Evolutionary conservation across 2,888 invertebrate genomes (phyloP).

Genomic region (Hypselothyrea guttata): DNA sequence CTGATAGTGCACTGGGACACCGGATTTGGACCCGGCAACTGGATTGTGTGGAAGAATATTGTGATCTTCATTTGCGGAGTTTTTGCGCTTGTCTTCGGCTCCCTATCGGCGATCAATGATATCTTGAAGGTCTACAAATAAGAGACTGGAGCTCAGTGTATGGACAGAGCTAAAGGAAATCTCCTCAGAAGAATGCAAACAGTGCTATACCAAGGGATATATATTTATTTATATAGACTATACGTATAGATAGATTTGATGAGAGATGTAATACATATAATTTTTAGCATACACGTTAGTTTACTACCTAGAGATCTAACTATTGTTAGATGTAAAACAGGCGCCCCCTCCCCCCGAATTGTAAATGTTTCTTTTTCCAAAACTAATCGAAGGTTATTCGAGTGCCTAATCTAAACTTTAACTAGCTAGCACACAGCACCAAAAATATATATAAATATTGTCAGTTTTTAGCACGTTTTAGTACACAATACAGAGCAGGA

Average conservation of each 20-base stretch:
- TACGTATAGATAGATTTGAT: slow-evolving; percentile 25
- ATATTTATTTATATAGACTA: slow-evolving; percentile 56
- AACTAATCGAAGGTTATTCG: slow-evolving; percentile 15
- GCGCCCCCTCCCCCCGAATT: slow-evolving; percentile 37
- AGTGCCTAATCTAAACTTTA: slow-evolving; percentile 51
- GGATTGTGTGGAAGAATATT: slow-evolving; percentile 90
- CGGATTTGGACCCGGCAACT: slow-evolving; percentile 88
- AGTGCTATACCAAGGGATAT: slow-evolving; percentile 67
- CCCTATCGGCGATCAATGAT: slow-evolving; percentile 86
- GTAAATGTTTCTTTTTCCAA: slow-evolving; percentile 44
- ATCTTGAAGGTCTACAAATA: slow-evolving; percentile 83
- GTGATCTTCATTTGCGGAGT: slow-evolving; percentile 89
- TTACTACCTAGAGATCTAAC: slow-evolving; percentile 64
- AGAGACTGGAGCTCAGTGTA: slow-evolving; percentile 38
- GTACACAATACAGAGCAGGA: too few species aligned
- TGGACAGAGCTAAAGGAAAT: slow-evolving; percentile 4
- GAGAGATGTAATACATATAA: slow-evolving; percentile 34
- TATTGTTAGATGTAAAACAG: slow-evolving; percentile 77
- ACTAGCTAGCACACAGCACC: slow-evolving; percentile 49
- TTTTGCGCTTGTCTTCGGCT: slow-evolving; percentile 91
- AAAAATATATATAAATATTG: slow-evolving; percentile 24
- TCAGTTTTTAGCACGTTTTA: slow-evolving; percentile 66
- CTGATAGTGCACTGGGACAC: slow-evolving; percentile 92
- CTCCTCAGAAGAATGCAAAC: slow-evolving; percentile 28
- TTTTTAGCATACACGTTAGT: slow-evolving; percentile 45